These are phyloP conservation scores for Echiichthys vipera DNA, from an alignment of 2,797 vertebrate species.

Conservation along the genomic window DNA sequence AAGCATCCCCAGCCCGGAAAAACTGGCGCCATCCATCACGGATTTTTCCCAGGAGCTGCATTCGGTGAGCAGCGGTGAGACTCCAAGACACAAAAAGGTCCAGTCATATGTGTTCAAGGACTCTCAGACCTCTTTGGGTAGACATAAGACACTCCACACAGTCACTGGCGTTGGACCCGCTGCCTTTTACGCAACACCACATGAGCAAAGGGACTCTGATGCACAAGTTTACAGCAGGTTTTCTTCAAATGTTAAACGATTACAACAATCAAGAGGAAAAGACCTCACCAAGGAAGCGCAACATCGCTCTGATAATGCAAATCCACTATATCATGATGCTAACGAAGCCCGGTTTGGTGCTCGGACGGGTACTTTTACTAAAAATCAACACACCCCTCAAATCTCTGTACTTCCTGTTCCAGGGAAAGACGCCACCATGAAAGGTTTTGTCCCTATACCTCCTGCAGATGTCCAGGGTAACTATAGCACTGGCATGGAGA, in stretches of 20 bases:
- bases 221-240: neutral
- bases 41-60: conserved; percentile 17
- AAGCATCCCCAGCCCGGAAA: conserved; percentile 18
- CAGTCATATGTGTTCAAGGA: conserved; percentile 49
- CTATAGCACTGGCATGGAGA: neutral
- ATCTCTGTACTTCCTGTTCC: neutral
- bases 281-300: neutral
- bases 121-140: conserved; percentile 5
- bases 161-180: neutral
- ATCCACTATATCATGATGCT: neutral
- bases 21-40: conserved; percentile 10
- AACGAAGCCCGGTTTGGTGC: neutral
- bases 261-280: neutral
- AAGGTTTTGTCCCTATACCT: neutral
- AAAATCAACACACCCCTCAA: neutral
- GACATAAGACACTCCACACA: neutral
- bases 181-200: neutral
- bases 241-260: conserved; percentile 7
- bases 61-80: neutral
- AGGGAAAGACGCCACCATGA: neutral
- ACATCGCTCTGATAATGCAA: neutral
- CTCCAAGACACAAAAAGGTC: neutral
- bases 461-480: neutral
- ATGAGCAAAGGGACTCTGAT: neutral
- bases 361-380: neutral